Evolutionary conservation across 2,113 vertebrate species (phyloP).

Genomic region (Tursiops truncatus): DNA sequence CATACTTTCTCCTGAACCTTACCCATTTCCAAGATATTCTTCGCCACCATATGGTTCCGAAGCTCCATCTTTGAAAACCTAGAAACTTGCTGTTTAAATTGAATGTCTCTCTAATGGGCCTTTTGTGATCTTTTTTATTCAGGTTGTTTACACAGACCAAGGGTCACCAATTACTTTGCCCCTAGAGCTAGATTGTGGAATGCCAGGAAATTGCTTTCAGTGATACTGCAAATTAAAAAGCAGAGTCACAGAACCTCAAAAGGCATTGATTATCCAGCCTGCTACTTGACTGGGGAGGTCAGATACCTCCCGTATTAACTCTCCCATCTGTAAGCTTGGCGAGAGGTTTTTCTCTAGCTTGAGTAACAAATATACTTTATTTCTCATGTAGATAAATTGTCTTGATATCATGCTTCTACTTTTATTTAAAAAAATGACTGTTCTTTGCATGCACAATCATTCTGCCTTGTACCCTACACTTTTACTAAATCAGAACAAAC

Average conservation of each 20-base stretch:
- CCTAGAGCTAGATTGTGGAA: conserved; percentile 70
- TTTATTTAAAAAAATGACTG: conserved; percentile 14
- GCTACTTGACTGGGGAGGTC: conserved; percentile 28
- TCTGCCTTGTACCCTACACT: background rate
- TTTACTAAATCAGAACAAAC: conserved; percentile 6
- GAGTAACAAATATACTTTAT: conserved; percentile 22
- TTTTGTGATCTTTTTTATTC: conserved; percentile 74
- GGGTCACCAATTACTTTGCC: conserved; percentile 80
- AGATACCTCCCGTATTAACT: background rate
- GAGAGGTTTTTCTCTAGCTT: background rate
- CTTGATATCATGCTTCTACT: background rate
- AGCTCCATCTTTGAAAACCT: conserved; percentile 32
- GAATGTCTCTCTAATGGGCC: conserved; percentile 50
- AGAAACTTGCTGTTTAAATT: conserved; percentile 66
- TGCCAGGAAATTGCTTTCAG: conserved; percentile 77
- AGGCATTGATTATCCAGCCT: conserved; percentile 66
- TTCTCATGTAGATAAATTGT: background rate
- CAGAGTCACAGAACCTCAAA: conserved; percentile 68
- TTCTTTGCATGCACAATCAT: background rate
- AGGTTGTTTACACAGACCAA: conserved; percentile 74
- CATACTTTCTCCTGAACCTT: background rate
- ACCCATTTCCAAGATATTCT: background rate
- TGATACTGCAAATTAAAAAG: conserved; percentile 78
- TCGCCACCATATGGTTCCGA: background rate
- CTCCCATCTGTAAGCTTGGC: conserved; percentile 1